Base-by-base conservation (phyloP, 2,888 invertebrate species). In the Papilio elwesi region DNA sequence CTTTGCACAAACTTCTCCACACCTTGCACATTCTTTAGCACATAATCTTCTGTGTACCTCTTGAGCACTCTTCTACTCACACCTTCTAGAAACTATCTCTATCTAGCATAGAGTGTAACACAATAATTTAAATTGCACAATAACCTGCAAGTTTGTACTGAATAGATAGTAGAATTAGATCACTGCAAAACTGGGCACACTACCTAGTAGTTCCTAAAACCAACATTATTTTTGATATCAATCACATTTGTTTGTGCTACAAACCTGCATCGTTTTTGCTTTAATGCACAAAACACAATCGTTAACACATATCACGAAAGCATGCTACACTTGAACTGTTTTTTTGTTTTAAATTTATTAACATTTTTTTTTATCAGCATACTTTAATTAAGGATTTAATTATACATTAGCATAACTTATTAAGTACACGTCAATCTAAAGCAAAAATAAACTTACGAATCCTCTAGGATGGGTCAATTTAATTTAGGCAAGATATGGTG, bases 1-100 rank as follows among this genome's bases (percentile, higher is more conserved):
- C 82, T 87, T 80, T 91, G 92, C 93, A 93, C 93, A 78, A 76
- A 90, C 90, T 89, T 88, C 83, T 81, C 91, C 91, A 92, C 90
- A 89, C 88, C 87, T 87, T 79, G 84, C 81, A 85, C 85, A 84
- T 80, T 80, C 78, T 79, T 79, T 91, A 90, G 92, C 85, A 91
- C 92, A 92, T 90, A 80, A 87, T 83, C 88, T 91, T 88, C 87
- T 83, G 86, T 90, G 92, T 90, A 91, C 89, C 85, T 87, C 89
- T 91, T 88, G 85, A 84, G 89, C 88, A 90, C 87, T 87, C 81
- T 88, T 87, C 83, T 81, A 79, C 85, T 84, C 82, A 85, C 85
- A 79, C 81, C 87, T 87, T 84, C 83, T 91, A 91, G 90, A 83
- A 83, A 79, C 86, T 90, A 75, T 89, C 88, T 92, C 91, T 91